Conservation (phyloP, 2,113 vertebrate species). For the Callaeas wilsoni region DNA sequence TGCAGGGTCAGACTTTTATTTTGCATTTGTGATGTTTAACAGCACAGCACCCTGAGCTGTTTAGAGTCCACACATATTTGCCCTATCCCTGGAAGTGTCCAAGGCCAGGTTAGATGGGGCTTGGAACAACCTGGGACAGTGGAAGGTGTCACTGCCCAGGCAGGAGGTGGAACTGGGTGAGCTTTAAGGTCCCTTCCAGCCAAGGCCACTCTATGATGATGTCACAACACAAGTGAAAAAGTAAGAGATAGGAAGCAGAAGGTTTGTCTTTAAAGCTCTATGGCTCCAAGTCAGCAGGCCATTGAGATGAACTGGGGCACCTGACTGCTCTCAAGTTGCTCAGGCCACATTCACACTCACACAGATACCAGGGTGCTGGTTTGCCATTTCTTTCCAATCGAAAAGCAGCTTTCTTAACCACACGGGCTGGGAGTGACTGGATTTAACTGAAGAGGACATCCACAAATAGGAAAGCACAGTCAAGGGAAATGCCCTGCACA, state of each 20-base stretch:
- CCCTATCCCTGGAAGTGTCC: neutral
- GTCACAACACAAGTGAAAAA: neutral
- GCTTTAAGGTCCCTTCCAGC: neutral
- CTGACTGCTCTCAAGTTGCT: neutral
- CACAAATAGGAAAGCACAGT: neutral
- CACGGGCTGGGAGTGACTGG: neutral
- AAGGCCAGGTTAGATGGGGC: neutral
- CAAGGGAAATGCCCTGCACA: neutral
- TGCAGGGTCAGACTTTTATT: neutral
- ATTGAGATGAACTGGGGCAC: accelerated
- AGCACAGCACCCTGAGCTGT: neutral
- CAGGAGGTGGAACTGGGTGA: neutral
- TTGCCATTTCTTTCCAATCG: neutral
- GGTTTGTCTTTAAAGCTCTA: neutral
- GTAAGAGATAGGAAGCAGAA: neutral
- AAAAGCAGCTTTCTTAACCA: neutral
- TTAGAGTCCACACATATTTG: neutral
- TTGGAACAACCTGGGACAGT: neutral
- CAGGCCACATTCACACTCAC: neutral
- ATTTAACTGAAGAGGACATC: neutral
- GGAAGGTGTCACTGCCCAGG: neutral
- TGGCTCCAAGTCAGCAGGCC: neutral
- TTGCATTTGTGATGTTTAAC: neutral
- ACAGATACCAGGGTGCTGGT: neutral
- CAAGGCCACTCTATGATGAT: neutral